Base-by-base conservation (phyloP, 2,797 vertebrate species). In the Discoglossus pictus region DNA sequence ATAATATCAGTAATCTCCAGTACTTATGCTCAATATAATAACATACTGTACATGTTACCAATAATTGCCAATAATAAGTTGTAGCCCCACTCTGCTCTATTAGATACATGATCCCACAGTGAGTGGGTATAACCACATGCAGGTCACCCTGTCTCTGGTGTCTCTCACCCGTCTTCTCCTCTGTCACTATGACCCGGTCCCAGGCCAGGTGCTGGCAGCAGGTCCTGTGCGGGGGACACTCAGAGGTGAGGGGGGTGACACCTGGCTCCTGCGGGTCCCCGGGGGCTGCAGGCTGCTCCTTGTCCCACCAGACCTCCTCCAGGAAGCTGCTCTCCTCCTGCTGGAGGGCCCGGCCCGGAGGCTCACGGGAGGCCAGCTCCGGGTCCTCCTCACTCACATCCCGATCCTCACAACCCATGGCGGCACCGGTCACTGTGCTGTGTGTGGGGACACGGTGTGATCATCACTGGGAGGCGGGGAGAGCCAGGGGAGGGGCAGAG, bases 381-480 rank as follows among this genome's bases (percentile, higher is more conserved):
- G 58, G 13, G 21, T 63, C 60, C 12, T 51, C 52, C 16, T 64
- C 68, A 4, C 21, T 64, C 7, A 50, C 52, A 23, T 61, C 68
- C 44, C 43, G 51, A 40, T 70, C 67, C 13, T 70, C 60, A 12
- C 43, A 16, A 44, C 53, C 60, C 68, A 71, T 71, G 61, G 35
- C 36, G 60, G 43, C 59, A 23, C 24, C 20, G 40, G n/a, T 27
- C 6, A 24, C 15, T 3, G 35, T 20, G 50, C 6, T 9, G 2
- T 25, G 9, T 27, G 36, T 27, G 35, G n/a, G n/a, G n/a, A n/a
- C 15, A 7, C 23, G 4, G 8, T 10, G 54, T 12, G 24, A 39
- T 34, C 51, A 58, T 55, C 5, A 52, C 16, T 40, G 53, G 34
- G 2, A 34, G 1, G 21, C 46, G 46, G 27, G 4, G 27, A 4